Evolutionary conservation across 2,888 invertebrate genomes (phyloP).

Genomic region (Mythimna vitellina): DNA sequence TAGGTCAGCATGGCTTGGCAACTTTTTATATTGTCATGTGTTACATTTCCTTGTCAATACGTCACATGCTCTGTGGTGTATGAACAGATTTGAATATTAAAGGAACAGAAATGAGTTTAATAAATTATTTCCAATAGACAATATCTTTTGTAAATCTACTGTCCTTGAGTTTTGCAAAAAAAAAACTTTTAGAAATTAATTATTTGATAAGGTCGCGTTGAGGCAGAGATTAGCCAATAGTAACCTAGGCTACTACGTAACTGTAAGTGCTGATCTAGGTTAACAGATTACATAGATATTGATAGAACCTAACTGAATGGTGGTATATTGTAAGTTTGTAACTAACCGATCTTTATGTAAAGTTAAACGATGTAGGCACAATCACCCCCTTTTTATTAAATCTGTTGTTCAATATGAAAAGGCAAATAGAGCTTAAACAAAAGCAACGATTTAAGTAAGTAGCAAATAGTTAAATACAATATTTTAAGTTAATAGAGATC

Average conservation of each 20-base stretch:
- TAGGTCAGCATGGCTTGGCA: constrained; percentile 53
- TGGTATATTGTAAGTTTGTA: constrained; percentile 4
- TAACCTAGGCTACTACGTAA: neutral
- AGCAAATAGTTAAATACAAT: no score
- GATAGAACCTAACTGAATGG: constrained; percentile 21
- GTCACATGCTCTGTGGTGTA: constrained; percentile 37
- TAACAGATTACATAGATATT: constrained; percentile 8
- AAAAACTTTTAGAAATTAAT: constrained; percentile 9
- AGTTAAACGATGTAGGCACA: neutral
- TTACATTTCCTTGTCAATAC: constrained; percentile 60
- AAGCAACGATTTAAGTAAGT: no score
- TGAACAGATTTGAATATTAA: constrained; percentile 25
- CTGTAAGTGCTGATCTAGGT: constrained; percentile 15
- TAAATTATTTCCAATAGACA: neutral
- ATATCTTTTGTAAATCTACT: neutral
- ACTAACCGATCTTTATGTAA: neutral
- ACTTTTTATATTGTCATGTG: constrained; percentile 62
- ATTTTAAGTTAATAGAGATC: no score
- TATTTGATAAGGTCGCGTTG: constrained; percentile 30
- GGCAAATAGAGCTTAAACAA: no score
- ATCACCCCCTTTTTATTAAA: neutral
- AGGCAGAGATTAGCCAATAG: constrained; percentile 22
- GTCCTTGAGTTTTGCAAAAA: constrained; percentile 16
- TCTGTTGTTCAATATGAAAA: neutral
- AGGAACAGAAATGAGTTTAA: neutral